These are phyloP conservation scores for Pelmatolapia mariae DNA, from an alignment of 2,113 vertebrate genomes.

Conservation along the genomic window DNA sequence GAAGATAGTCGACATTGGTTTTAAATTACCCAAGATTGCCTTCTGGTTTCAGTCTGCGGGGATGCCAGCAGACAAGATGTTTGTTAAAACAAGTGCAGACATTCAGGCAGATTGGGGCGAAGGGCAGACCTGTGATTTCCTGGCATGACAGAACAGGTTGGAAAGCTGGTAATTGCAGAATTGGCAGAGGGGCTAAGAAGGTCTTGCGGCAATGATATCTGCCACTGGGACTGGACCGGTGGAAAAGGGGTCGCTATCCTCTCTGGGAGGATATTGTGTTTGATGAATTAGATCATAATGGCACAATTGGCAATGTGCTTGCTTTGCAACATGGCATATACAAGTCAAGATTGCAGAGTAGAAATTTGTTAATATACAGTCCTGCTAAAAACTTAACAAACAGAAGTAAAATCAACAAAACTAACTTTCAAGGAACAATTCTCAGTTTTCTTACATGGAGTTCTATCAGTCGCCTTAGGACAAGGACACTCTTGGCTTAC, in stretches of 20 bases:
- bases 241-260: not conserved
- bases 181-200: constrained; percentile 64
- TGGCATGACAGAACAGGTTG: constrained; percentile 61
- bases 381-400: not conserved
- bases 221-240: constrained; percentile 35
- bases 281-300: not conserved
- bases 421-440: not conserved
- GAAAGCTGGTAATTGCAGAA: constrained; percentile 67
- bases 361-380: not conserved
- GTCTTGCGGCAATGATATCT: constrained; percentile 59
- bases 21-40: constrained; percentile 81
- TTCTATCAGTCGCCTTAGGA: not conserved
- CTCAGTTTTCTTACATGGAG: not conserved
- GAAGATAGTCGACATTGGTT: constrained; percentile 71
- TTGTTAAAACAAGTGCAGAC: constrained; percentile 76
- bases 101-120: constrained; percentile 67
- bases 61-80: constrained; percentile 67
- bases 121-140: constrained; percentile 67
- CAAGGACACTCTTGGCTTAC: not conserved
- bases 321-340: not conserved
- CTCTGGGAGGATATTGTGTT: constrained; percentile 3
- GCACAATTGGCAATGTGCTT: not conserved
- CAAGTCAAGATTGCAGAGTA: not conserved
- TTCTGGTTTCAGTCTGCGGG: constrained; percentile 72
- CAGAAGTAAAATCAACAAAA: not conserved